phyloP scores from a whole-genome alignment of 1,140 invertebrate genomes.

The Heliconius hermathena region DNA sequence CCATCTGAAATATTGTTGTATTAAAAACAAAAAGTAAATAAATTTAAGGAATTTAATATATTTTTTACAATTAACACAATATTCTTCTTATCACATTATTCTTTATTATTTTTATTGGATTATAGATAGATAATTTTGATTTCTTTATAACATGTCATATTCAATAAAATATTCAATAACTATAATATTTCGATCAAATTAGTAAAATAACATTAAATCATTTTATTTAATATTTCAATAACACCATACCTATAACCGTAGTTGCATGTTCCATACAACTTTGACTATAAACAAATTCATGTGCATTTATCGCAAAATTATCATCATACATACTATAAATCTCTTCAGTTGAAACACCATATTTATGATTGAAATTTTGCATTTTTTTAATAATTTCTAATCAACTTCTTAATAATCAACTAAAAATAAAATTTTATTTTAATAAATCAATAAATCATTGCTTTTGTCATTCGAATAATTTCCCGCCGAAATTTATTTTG shows the following conservation, averaged over 20 bases:
- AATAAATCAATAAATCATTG: background rate
- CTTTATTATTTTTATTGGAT: background rate
- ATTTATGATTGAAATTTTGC: conserved; percentile 9
- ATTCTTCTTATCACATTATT: too few relatives aligned
- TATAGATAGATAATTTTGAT: too few relatives aligned
- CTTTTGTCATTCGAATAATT: background rate
- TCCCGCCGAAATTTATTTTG: background rate
- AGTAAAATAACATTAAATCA: background rate
- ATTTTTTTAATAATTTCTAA: conserved; percentile 23
- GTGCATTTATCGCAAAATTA: conserved; percentile 39
- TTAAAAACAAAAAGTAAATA: background rate
- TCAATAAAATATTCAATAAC: too few relatives aligned
- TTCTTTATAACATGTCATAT: too few relatives aligned
- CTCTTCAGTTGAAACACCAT: background rate
- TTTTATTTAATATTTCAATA: conserved; percentile 1
- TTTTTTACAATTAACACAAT: background rate
- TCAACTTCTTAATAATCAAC: conserved; percentile 19
- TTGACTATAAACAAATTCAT: background rate
- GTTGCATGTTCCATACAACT: conserved; percentile 31
- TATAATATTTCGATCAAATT: background rate
- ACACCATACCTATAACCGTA: conserved; percentile 15
- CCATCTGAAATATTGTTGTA: conserved; percentile 16
- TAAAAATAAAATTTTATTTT: background rate
- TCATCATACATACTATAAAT: conserved; percentile 53
- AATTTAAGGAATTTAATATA: background rate